Base-by-base conservation (phyloP, 2,113 vertebrate species). In the Sinocyclocheilus grahami region DNA sequence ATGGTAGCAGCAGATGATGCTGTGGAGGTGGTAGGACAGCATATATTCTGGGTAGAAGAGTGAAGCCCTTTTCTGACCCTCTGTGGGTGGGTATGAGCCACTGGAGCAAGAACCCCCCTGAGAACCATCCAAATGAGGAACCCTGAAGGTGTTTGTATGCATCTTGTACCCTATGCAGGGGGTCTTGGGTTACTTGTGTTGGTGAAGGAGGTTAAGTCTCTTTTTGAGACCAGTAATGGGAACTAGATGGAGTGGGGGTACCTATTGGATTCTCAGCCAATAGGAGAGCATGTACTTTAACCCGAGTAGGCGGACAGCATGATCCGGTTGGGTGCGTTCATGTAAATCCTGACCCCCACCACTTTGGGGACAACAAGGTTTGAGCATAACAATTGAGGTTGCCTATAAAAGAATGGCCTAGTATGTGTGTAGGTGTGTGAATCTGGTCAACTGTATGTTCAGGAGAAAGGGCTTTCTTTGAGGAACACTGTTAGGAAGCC, bases 1-100 rank as follows among this genome's bases (percentile, higher is more conserved):
- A 89, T 89, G 65, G 65, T 55, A 79, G 79, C 78, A 89, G 83
- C 88, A 89, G 88, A 89, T 89, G 88, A 89, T 87, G 86, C 33
- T 7, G 53, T 65, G 39, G 86, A 71, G 78, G 71, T 83, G 83
- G 78, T 79, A 71, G 83, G 78, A 85, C 83, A 87, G 30, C 16
- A 33, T 75, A 85, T 53, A 74, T 48, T 20, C 42, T 62, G 27
- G 65, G 51, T 81, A 89, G 79, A 71, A 75, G 78, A 74, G 81
- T 87, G 86, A 85, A 85, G 83, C 48, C 78, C 83, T 67, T 69
- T 82, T 83, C 72, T 87, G 88, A 89, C 86, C 88, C 82, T 81
- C 74, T 46, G 63, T 89, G 84, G 86, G 78, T 89, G 83, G 86
- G 78, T 85, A 67, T 82, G 48, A 86, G 80, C 58, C 85, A 82